Conservation (phyloP, 35 echinoderm and acorn worm genomes). For the Apostichopus japonicus region DNA sequence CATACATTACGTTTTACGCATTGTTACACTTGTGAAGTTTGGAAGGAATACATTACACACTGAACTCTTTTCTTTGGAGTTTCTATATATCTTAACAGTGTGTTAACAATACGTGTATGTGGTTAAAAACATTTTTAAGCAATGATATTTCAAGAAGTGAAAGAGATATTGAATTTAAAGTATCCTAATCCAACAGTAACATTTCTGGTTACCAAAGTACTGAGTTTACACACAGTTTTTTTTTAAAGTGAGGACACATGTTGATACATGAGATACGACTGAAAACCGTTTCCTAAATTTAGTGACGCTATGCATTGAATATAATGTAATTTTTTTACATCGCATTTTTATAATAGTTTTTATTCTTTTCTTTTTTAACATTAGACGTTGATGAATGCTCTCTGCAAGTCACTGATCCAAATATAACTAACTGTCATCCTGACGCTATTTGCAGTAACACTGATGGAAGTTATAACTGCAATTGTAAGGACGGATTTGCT, state of each 20-base stretch:
- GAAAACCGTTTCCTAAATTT: too few relatives aligned
- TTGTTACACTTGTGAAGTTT: not conserved
- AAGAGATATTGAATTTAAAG: not conserved
- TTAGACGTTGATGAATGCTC: conserved; percentile 46
- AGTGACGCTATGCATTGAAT: not conserved
- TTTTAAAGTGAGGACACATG: too few relatives aligned
- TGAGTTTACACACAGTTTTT: not conserved
- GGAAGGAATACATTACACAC: not conserved
- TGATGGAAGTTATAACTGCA: conserved; percentile 24
- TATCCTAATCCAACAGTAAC: not conserved
- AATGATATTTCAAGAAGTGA: not conserved
- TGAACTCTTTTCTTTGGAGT: not conserved
- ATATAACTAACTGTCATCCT: conserved; percentile 11
- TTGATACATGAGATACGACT: too few relatives aligned
- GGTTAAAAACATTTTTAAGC: not conserved
- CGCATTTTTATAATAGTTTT: too few relatives aligned
- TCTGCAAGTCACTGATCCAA: not conserved
- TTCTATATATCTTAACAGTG: not conserved
- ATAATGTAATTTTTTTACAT: not conserved
- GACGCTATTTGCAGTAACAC: conserved; percentile 21
- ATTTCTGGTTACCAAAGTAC: not conserved
- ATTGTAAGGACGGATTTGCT: conserved; percentile 17
- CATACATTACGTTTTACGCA: not conserved
- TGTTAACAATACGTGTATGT: not conserved
- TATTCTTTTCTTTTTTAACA: not conserved